A percentile compares a stretch with the other conserved stretches of the same genome.
phyloP scores from a whole-genome alignment of 2,113 vertebrate genomes.

The Jaculus jaculus region DNA sequence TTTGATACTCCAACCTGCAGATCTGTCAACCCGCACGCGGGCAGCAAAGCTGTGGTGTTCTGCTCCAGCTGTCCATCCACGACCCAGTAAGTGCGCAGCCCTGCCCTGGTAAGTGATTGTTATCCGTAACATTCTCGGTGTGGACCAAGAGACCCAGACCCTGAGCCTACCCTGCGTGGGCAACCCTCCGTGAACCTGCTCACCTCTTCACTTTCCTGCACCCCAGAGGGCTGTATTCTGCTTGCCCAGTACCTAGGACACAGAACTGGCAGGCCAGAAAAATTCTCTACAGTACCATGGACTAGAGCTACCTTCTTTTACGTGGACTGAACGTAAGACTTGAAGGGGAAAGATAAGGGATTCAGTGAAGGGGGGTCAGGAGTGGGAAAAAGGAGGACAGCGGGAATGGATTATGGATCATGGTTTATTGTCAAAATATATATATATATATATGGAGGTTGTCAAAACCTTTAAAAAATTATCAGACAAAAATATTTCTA shows the following conservation, averaged over 20 bases:
- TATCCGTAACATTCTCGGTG: too few relatives aligned
- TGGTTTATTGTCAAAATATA: too few relatives aligned
- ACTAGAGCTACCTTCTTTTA: neutral
- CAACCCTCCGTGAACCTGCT: neutral
- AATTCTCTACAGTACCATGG: neutral
- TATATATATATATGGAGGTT: too few relatives aligned
- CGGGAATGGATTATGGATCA: too few relatives aligned
- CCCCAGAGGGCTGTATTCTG: neutral
- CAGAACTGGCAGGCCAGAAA: neutral
- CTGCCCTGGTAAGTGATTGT: neutral
- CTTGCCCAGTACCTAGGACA: neutral
- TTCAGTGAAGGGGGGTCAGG: too few relatives aligned
- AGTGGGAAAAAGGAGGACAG: too few relatives aligned
- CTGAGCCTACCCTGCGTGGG: too few relatives aligned
- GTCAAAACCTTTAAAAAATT: too few relatives aligned
- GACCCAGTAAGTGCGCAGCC: neutral
- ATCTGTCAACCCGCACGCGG: neutral
- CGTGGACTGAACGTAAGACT: neutral
- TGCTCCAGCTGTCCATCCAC: neutral
- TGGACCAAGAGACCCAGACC: neutral
- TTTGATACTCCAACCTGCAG: neutral
- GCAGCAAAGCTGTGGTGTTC: neutral
- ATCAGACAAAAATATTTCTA: too few relatives aligned
- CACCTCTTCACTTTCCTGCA: neutral
- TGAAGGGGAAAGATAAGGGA: neutral